Conservation (phyloP, 2,888 invertebrate genomes). For the Eugnorisma glareosa region DNA sequence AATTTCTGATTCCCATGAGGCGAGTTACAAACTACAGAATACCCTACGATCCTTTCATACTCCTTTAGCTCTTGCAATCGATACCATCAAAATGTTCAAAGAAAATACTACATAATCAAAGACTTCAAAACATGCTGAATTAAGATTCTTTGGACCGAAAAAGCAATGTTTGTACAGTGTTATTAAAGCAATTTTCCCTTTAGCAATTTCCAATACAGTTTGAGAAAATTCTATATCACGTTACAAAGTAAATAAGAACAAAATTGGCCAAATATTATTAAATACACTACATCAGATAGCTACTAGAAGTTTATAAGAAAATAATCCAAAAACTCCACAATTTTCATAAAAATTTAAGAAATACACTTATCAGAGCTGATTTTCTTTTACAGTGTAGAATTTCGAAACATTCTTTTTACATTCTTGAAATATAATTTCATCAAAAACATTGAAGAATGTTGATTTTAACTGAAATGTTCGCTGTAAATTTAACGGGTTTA, state of each 20-base stretch:
- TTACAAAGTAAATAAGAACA: constrained; percentile 28
- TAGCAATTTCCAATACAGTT: constrained; percentile 35
- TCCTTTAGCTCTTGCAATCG: not conserved
- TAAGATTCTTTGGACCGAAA: constrained; percentile 5
- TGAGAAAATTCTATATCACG: constrained; percentile 26
- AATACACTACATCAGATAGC: constrained; percentile 10
- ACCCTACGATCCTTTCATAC: not conserved
- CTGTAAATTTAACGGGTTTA: constrained; percentile 38
- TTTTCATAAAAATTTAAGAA: constrained; percentile 13
- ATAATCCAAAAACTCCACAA: not conserved
- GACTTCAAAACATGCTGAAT: not conserved
- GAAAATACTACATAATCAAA: not conserved
- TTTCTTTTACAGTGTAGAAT: constrained; percentile 25
- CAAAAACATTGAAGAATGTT: constrained; percentile 54
- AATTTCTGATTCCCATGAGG: not conserved
- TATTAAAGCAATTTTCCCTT: constrained; percentile 11
- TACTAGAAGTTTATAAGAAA: constrained; percentile 1
- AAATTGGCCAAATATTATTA: constrained; percentile 19
- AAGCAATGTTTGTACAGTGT: constrained; percentile 11
- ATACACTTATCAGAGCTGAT: not conserved
- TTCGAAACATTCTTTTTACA: constrained; percentile 41
- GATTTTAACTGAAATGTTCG: constrained; percentile 43
- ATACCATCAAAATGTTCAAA: not conserved
- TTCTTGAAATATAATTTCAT: constrained; percentile 48
- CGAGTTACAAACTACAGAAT: not conserved